Evolutionary conservation across 2,113 vertebrate species (phyloP).

Genomic region (Aplodontia rufa): DNA sequence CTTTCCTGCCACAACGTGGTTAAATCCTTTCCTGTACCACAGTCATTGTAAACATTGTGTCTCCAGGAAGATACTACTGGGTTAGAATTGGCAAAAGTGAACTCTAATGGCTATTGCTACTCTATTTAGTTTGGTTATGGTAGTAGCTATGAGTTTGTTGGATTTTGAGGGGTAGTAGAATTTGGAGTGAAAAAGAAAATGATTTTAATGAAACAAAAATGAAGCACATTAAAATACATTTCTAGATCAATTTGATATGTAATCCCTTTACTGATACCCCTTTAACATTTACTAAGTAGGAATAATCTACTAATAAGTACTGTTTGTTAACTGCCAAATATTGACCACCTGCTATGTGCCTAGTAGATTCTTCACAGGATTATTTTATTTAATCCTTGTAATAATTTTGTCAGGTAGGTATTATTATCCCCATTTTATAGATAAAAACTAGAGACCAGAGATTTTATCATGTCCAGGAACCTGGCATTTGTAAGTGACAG

Average conservation of each 20-base stretch:
- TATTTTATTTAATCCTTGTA: constrained; percentile 50
- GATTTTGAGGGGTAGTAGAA: constrained; percentile 33
- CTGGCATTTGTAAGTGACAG: constrained; percentile 40
- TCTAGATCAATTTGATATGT: constrained; percentile 28
- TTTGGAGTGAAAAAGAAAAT: constrained; percentile 35
- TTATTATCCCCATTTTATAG: constrained; percentile 74
- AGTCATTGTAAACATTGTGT: constrained; percentile 7
- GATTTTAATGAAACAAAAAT: constrained; percentile 60
- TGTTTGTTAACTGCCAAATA: constrained; percentile 50
- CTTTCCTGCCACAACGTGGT: constrained; percentile 8
- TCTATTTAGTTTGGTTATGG: constrained; percentile 42
- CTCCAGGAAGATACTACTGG: constrained; percentile 23
- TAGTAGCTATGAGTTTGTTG: constrained; percentile 56
- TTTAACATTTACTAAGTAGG: constrained; percentile 49
- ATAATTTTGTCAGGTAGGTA: constrained; percentile 50
- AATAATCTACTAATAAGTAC: constrained; percentile 44
- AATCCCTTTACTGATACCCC: neutral
- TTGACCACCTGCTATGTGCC: constrained; percentile 79
- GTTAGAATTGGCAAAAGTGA: constrained; percentile 44
- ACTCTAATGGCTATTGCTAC: neutral
- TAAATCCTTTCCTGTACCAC: neutral
- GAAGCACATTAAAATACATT: constrained; percentile 37
- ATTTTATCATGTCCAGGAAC: neutral
- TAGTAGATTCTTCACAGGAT: constrained; percentile 66
- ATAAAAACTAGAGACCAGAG: constrained; percentile 37